phyloP scores from a whole-genome alignment of 2,888 invertebrate genomes.

The Sturmia bella region DNA sequence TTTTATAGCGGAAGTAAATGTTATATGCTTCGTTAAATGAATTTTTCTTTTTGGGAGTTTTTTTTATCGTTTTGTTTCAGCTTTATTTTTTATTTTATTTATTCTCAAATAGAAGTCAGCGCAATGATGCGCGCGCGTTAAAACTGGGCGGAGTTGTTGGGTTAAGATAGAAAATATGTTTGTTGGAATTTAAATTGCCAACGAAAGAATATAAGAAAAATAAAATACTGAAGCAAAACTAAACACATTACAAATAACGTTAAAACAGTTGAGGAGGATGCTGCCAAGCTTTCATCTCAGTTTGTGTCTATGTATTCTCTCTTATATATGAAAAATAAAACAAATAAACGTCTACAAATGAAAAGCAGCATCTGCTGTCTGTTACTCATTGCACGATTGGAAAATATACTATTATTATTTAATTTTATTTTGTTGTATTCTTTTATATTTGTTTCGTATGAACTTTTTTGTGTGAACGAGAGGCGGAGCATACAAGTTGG shows the following conservation, averaged over 20 bases:
- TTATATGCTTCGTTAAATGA: slow-evolving; percentile 46
- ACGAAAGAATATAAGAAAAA: slow-evolving; percentile 12
- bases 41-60: slow-evolving; percentile 1
- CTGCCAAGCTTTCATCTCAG: slow-evolving; percentile 26
- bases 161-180: slow-evolving; percentile 16
- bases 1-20: slow-evolving; percentile 29
- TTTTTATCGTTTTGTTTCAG: slow-evolving; percentile 19
- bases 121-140: slow-evolving; percentile 80
- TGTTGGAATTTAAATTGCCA: slow-evolving; percentile 16
- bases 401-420: slow-evolving; percentile 43
- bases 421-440: slow-evolving; percentile 42
- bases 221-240: background rate
- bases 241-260: background rate
- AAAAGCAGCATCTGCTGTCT: slow-evolving; percentile 46
- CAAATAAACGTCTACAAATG: slow-evolving; percentile 27
- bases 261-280: slow-evolving; percentile 11
- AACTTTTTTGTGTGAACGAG: slow-evolving; percentile 38
- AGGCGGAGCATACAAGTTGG: slow-evolving; percentile 61
- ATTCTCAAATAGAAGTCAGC: slow-evolving; percentile 32
- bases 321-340: background rate
- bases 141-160: slow-evolving; percentile 79
- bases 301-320: background rate
- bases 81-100: slow-evolving; percentile 31
- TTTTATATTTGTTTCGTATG: slow-evolving; percentile 15
- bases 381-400: slow-evolving; percentile 40